Evolutionary conservation across 2,113 vertebrate genomes (phyloP).

Genomic region (Dromiciops gliroides): DNA sequence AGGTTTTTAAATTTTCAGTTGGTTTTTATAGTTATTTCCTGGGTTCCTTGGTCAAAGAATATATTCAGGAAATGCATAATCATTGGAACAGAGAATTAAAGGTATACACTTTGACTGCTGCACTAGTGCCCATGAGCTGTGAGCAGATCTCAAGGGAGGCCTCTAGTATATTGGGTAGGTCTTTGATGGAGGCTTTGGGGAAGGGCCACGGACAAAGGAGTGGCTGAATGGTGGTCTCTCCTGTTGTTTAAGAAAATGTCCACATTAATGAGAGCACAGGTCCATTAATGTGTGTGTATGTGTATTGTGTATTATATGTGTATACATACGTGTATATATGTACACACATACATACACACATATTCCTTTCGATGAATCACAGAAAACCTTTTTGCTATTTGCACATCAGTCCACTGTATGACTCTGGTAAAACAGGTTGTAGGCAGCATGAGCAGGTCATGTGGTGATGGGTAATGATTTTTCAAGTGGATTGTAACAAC

Average conservation of each 20-base stretch:
- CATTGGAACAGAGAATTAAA: background rate
- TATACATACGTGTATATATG: too few species aligned
- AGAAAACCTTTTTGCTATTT: background rate
- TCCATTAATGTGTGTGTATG: background rate
- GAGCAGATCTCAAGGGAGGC: too few species aligned
- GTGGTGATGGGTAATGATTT: rapidly evolving
- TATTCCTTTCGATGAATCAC: background rate
- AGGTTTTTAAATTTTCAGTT: background rate
- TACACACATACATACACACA: too few species aligned
- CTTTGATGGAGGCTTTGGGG: too few species aligned
- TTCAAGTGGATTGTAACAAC: background rate
- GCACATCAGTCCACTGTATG: slow-evolving; percentile 11
- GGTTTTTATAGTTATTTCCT: background rate
- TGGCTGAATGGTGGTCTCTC: too few species aligned
- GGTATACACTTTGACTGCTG: too few species aligned
- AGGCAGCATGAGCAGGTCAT: background rate
- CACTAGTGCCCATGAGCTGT: too few species aligned
- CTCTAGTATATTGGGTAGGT: too few species aligned
- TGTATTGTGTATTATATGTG: too few species aligned
- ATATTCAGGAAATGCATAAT: background rate
- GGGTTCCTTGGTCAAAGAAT: background rate
- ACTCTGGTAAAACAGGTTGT: slow-evolving; percentile 54
- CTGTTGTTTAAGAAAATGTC: background rate
- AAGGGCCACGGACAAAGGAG: too few species aligned
- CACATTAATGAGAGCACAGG: background rate